A percentile compares a stretch with the other conserved stretches of the same genome.
phyloP scores from a whole-genome alignment of 2,113 vertebrate species.

The Prunella fulvescens region DNA sequence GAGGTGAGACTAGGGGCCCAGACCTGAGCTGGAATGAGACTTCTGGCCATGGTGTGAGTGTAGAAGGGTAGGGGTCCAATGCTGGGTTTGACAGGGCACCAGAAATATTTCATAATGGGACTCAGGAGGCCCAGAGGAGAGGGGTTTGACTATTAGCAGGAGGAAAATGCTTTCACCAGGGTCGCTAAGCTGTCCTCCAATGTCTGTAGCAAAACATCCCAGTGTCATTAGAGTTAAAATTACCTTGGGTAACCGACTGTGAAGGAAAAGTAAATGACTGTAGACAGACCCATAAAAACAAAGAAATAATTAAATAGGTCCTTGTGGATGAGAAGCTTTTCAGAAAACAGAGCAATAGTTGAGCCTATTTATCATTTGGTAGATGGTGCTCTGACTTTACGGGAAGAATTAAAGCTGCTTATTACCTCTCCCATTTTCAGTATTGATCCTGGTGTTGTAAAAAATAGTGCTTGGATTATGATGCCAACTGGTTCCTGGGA shows the following conservation, averaged over 20 bases:
- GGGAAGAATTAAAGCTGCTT: conserved; percentile 37
- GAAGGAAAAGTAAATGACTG: conserved; percentile 58
- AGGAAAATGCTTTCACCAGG: neutral
- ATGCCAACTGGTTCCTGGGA: neutral
- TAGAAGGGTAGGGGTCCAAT: neutral
- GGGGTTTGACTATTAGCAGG: neutral
- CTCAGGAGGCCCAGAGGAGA: neutral
- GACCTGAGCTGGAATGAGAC: neutral
- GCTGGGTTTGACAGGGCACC: neutral
- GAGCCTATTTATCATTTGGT: conserved; percentile 30
- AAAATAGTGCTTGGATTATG: conserved; percentile 9
- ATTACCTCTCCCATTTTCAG: conserved; percentile 57
- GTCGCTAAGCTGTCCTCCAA: neutral
- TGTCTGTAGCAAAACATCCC: conserved; percentile 8
- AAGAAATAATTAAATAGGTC: conserved; percentile 55
- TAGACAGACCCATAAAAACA: conserved; percentile 45
- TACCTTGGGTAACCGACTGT: conserved; percentile 52
- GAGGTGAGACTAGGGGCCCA: neutral
- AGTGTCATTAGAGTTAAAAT: conserved; percentile 45
- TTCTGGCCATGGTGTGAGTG: neutral
- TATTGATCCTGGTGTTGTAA: conserved; percentile 30
- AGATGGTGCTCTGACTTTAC: conserved; percentile 33
- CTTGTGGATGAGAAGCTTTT: conserved; percentile 30
- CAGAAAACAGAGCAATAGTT: conserved; percentile 7
- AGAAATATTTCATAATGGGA: neutral